Conservation (phyloP, 2,113 vertebrate genomes). For the Ceyx melanurus region DNA sequence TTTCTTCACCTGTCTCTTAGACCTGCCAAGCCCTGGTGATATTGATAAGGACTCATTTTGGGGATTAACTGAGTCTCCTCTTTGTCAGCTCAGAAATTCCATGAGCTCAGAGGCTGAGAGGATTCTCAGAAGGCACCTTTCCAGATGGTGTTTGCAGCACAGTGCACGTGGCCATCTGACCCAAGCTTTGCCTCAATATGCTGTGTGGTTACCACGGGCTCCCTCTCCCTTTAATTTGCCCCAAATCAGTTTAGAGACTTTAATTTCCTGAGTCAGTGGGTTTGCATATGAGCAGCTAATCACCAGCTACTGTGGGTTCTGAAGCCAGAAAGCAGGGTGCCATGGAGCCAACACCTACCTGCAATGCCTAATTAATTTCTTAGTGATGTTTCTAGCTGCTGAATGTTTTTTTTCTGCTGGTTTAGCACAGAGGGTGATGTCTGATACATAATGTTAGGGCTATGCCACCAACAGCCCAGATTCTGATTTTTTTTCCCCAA, state of each 20-base stretch:
- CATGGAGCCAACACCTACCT: neutral
- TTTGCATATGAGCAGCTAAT: slow-evolving; percentile 29
- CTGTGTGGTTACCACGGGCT: neutral
- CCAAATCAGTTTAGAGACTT: neutral
- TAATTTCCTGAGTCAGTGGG: slow-evolving; percentile 17
- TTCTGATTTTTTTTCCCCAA: slow-evolving; percentile 52
- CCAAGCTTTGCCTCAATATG: slow-evolving; percentile 33
- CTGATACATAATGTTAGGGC: neutral
- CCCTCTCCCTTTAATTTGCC: neutral
- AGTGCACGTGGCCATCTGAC: neutral
- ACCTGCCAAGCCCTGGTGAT: neutral
- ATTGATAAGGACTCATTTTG: neutral
- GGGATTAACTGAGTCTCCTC: neutral
- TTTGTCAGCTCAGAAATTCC: neutral
- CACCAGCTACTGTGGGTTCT: neutral
- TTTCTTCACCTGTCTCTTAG: neutral
- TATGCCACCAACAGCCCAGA: slow-evolving; percentile 30
- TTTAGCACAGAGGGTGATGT: slow-evolving; percentile 1
- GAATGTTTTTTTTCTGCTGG: neutral
- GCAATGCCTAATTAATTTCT: slow-evolving; percentile 50
- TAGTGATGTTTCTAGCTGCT: slow-evolving; percentile 17
- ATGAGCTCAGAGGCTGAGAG: neutral
- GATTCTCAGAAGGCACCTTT: neutral
- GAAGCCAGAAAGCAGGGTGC: neutral
- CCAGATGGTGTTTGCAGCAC: neutral